Evolutionary conservation across 2,888 invertebrate genomes (phyloP).

Genomic region (Anarsia innoxiella): DNA sequence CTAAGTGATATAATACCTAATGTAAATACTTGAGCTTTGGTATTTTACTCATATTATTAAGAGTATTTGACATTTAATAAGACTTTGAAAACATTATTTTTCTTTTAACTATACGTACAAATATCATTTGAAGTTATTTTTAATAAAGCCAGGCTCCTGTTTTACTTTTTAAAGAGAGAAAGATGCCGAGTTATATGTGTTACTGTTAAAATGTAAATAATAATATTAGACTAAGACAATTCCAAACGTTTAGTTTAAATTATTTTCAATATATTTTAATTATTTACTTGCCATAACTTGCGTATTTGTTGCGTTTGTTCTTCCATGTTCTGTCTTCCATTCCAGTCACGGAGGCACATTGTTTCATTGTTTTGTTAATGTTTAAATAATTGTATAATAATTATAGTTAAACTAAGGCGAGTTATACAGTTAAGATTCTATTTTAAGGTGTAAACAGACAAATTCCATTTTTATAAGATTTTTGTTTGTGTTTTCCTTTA

Average conservation of each 20-base stretch:
- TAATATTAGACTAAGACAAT: constrained; percentile 54
- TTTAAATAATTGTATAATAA: constrained; percentile 57
- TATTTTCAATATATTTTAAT: constrained; percentile 61
- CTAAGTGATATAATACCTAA: no score
- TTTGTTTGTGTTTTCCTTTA: no score
- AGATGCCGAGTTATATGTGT: constrained; percentile 34
- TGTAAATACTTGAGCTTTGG: no score
- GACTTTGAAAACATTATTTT: no score
- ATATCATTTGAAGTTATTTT: constrained; percentile 12
- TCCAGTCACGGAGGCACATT: constrained; percentile 47
- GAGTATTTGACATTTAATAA: no score
- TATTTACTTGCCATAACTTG: constrained; percentile 67
- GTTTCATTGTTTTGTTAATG: constrained; percentile 66
- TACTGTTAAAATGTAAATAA: constrained; percentile 69
- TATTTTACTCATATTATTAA: no score
- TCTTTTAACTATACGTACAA: no score
- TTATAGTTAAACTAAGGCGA: constrained; percentile 46
- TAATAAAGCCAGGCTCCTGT: no score
- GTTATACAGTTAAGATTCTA: constrained; percentile 22
- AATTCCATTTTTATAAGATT: no score
- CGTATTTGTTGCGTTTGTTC: constrained; percentile 53
- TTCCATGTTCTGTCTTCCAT: constrained; percentile 49
- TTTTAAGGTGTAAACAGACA: no score
- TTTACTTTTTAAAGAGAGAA: no score
- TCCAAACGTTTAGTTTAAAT: constrained; percentile 68